Evolutionary conservation across 2,113 vertebrate species (phyloP).

Genomic region (Tauraco erythrolophus): DNA sequence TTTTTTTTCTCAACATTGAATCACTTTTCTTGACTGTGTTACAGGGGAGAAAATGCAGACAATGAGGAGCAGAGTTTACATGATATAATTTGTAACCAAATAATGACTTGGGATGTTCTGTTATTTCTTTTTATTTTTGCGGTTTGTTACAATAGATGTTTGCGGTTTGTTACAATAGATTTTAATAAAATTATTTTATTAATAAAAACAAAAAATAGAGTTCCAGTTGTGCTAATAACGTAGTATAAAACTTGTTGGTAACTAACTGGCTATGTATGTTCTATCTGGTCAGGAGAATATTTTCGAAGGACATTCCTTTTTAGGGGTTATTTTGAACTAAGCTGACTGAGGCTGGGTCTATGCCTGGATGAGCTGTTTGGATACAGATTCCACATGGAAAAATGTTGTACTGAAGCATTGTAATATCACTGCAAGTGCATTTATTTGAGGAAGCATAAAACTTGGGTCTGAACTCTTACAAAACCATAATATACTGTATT

Average conservation of each 20-base stretch:
- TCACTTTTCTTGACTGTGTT: neutral
- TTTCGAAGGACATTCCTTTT: neutral
- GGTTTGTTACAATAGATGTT: neutral
- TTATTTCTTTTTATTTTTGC: neutral
- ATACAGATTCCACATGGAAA: neutral
- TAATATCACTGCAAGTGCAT: neutral
- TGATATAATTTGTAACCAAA: neutral
- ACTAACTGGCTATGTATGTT: neutral
- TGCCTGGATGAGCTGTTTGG: neutral
- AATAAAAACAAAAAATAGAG: neutral
- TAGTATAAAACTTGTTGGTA: neutral
- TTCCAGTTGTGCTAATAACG: neutral
- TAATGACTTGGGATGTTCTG: neutral
- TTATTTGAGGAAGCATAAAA: neutral
- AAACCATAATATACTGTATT: neutral
- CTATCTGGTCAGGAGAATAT: neutral
- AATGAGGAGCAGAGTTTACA: neutral
- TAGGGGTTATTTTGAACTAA: neutral
- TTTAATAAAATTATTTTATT: neutral
- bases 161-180: neutral
- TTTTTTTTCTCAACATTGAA: neutral
- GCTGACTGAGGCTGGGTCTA: accelerated
- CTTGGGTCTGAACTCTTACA: neutral
- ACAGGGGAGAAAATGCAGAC: neutral
- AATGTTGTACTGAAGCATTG: neutral